Evolutionary conservation across 2,888 invertebrate genomes (phyloP), one percentile per base, ranked within the genome.

Genomic region (Nineta flava): DNA sequence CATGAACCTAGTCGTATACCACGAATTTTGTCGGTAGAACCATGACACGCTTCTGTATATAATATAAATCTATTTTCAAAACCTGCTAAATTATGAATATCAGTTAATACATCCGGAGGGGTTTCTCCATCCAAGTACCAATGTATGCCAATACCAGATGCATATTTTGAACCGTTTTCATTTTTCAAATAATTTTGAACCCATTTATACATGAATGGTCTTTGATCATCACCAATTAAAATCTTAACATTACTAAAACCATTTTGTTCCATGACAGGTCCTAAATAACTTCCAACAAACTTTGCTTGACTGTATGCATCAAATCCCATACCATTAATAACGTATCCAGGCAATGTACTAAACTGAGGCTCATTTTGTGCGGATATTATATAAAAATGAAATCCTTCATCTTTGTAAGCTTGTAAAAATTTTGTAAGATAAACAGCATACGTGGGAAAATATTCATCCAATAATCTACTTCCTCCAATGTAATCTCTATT

Each of bases 281-380:
- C 91, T 19, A 93, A 71, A 65, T 87, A 32, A 10, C 16, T 38
- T 2, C 12, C 21, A 21, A n/a, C 9, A 15, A 35, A 38, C 12
- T 19, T 44, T 45, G 45, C n/a, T n/a, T 48, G 54, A 55, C 53
- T 52, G 12, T 61, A 56, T 0, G 87, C 76, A 2, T 74, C 74
- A 83, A 87, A 91, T 13, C 83, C 87, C 65, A 92, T 68, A 9
- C 81, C 76, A 64, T 87, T 87, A 61, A 88, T 85, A 9, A 65
- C 62, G 1, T 64, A 65, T 51, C 72, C 57, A 0, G 76, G 75
- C 0, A 77, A 51, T 2, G 77, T 67, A 10, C 80, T 80, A 59
- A 82, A 80, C 5, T 76, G 59, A 0, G 94, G 93, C 62, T 95
- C 93, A 62, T 94, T 94, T 19, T 90, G 87, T 0, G 87, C 83